These are phyloP conservation scores for Nemopilema nomurai DNA, from an alignment of 30 jellyfish, hydroid and myxozoan species.

Conservation along the genomic window DNA sequence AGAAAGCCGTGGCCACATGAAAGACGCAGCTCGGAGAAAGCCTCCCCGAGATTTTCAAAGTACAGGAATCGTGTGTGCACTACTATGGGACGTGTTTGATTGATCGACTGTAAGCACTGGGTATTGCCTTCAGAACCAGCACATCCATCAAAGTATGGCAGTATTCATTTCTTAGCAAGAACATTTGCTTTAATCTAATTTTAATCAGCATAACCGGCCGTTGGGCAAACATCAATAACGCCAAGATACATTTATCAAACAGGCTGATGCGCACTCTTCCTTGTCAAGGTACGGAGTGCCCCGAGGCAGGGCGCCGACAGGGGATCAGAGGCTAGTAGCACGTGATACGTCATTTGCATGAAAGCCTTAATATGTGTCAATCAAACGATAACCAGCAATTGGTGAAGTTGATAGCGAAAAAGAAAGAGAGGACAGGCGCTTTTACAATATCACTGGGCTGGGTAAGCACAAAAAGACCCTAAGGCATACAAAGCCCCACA, in stretches of 20 bases:
- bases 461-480: no score
- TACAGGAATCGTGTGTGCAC: not conserved
- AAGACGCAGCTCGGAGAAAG: not conserved
- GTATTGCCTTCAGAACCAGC: not conserved
- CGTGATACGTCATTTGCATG: no score
- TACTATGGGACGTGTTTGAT: not conserved
- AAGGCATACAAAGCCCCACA: no score
- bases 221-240: not conserved
- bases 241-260: not conserved
- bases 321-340: no score
- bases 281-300: not conserved
- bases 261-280: not conserved
- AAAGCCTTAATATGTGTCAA: no score
- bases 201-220: not conserved
- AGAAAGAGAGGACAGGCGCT: no score
- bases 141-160: not conserved
- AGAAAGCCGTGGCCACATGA: not conserved
- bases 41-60: not conserved
- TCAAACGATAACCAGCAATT: no score
- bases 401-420: no score
- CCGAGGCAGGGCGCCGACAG: no score
- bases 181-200: not conserved
- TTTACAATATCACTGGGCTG: no score
- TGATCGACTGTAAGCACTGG: not conserved
- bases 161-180: not conserved